Conservation (phyloP, 35 echinoderm and acorn worm species). For the Lytechinus variegatus region DNA sequence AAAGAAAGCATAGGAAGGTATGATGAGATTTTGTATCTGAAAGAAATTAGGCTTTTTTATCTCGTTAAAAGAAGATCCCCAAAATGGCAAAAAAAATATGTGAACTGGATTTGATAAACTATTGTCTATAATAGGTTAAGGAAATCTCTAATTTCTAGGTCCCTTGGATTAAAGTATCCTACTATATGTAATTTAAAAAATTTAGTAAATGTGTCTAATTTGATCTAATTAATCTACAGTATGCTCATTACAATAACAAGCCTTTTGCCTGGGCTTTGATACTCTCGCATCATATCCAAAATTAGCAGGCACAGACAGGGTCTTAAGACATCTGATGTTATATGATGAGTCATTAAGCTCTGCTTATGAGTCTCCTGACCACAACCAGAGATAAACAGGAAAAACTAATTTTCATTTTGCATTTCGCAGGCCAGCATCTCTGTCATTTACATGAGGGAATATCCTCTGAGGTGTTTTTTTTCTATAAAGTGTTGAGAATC, state of each 20-base stretch:
- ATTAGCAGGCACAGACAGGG: neutral
- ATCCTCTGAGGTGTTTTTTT: neutral
- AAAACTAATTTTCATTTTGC: conserved; percentile 20
- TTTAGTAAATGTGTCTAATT: too few species aligned
- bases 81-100: too few species aligned
- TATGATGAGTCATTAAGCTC: neutral
- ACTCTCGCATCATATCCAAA: neutral
- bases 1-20: too few species aligned
- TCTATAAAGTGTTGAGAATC: neutral
- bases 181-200: too few species aligned
- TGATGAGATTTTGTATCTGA: too few species aligned
- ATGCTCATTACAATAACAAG: neutral
- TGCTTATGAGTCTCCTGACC: neutral
- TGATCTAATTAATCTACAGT: too few species aligned
- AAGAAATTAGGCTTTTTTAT: too few species aligned
- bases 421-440: neutral
- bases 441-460: neutral
- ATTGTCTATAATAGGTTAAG: too few species aligned
- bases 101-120: too few species aligned
- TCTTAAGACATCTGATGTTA: neutral
- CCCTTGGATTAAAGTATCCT: too few species aligned
- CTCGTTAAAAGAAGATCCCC: too few species aligned
- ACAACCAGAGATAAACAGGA: conserved; percentile 1
- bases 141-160: too few species aligned
- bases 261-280: neutral